phyloP scores from a whole-genome alignment of 2,113 vertebrate species.

The Ahaetulla prasina region DNA sequence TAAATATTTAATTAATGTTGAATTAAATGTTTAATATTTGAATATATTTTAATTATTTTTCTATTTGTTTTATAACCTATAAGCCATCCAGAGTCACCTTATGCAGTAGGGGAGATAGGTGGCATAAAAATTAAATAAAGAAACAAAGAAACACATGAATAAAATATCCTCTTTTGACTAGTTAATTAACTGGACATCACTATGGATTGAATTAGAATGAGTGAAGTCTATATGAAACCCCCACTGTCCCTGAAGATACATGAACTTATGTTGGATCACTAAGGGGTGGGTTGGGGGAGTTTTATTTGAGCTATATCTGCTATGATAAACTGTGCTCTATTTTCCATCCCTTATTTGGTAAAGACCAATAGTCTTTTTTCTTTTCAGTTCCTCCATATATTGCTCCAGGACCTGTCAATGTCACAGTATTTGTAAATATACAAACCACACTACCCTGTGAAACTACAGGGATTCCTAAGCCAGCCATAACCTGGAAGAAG shows the following conservation, averaged over 20 bases:
- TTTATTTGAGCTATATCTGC: not conserved
- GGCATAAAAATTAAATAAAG: not conserved
- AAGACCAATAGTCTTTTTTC: not conserved
- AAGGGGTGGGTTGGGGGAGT: not conserved
- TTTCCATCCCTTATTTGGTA: not conserved
- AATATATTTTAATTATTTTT: not conserved
- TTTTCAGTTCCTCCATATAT: slow-evolving; percentile 82
- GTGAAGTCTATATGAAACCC: not conserved
- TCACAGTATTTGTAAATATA: slow-evolving; percentile 87
- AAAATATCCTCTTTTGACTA: not conserved
- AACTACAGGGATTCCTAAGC: slow-evolving; percentile 87
- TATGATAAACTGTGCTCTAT: not conserved
- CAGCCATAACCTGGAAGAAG: slow-evolving; percentile 83
- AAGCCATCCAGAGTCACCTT: not conserved
- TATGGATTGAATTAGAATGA: not conserved
- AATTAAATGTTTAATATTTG: not conserved
- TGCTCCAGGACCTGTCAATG: slow-evolving; percentile 70
- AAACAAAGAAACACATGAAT: not conserved
- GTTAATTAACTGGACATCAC: not conserved
- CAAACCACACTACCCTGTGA: slow-evolving; percentile 91
- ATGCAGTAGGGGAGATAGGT: not conserved
- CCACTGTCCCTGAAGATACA: not conserved
- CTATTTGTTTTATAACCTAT: not conserved
- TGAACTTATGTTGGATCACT: not conserved
- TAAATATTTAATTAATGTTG: not conserved